Evolutionary conservation across 2,113 vertebrate genomes (phyloP).

Genomic region (Malaclemys terrapin): DNA sequence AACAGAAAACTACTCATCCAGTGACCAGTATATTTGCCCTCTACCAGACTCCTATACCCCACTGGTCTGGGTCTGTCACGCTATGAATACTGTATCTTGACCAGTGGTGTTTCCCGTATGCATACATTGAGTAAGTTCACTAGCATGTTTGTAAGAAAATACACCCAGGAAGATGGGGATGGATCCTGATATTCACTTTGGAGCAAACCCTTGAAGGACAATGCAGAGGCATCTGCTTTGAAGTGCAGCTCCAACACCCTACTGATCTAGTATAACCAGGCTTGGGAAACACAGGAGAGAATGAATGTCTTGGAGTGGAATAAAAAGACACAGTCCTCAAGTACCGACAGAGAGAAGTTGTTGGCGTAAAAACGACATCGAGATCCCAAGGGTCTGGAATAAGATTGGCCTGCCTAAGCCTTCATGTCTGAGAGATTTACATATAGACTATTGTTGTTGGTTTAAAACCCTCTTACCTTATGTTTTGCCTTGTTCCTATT

Average conservation of each 20-base stretch:
- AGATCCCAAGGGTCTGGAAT: neutral
- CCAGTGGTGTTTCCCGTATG: constrained; percentile 32
- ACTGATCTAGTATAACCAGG: neutral
- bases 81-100: constrained; percentile 26
- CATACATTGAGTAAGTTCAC: neutral
- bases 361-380: neutral
- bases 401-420: no score
- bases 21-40: no score
- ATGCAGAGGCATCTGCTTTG: neutral
- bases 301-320: constrained; percentile 31
- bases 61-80: no score
- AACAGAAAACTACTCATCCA: no score
- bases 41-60: no score
- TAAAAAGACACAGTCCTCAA: neutral
- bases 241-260: constrained; percentile 32
- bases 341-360: accelerated
- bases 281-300: constrained; percentile 7
- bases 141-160: constrained; percentile 33
- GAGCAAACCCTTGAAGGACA: constrained; percentile 9
- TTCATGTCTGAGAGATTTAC: no score
- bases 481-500: neutral
- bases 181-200: neutral
- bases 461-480: neutral
- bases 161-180: neutral
- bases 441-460: neutral